phyloP scores from a whole-genome alignment of 2,888 invertebrate species.

The Pteria penguin region DNA sequence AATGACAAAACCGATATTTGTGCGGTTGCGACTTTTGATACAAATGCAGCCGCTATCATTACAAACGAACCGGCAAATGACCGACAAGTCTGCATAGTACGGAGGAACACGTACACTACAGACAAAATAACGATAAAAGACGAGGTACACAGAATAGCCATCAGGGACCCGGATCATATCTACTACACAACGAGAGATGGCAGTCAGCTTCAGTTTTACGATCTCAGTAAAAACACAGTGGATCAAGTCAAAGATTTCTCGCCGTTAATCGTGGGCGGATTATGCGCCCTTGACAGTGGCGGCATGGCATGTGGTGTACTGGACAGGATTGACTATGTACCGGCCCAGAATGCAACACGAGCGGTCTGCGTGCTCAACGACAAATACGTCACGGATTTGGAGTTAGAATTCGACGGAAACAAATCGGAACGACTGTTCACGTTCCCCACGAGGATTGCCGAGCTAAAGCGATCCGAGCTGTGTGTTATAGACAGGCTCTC shows the following conservation, averaged over 20 bases:
- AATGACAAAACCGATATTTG: neutral
- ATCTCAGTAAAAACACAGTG: neutral
- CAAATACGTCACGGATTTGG: neutral
- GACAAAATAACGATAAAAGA: neutral
- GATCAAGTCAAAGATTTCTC: neutral
- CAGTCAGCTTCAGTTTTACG: neutral
- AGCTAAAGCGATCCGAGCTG: neutral
- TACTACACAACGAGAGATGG: neutral
- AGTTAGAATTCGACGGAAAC: constrained; percentile 19
- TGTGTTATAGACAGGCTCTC: constrained; percentile 22
- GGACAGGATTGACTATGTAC: constrained; percentile 1
- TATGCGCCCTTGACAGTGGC: neutral
- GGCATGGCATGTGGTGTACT: neutral
- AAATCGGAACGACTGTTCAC: neutral
- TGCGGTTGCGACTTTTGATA: neutral
- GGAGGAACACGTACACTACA: neutral
- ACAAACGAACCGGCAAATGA: neutral
- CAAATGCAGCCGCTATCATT: constrained; percentile 4
- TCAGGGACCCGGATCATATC: neutral
- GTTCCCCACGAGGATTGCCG: constrained; percentile 2
- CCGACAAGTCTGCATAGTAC: neutral
- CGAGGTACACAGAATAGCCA: neutral
- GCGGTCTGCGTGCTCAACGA: neutral
- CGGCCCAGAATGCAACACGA: neutral
- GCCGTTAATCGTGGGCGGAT: constrained; percentile 3